Percentiles rank a stretch among this genome's conserved stretches.
phyloP scores from a whole-genome alignment of 2,888 invertebrate species.

The Agrotis ipsilon region DNA sequence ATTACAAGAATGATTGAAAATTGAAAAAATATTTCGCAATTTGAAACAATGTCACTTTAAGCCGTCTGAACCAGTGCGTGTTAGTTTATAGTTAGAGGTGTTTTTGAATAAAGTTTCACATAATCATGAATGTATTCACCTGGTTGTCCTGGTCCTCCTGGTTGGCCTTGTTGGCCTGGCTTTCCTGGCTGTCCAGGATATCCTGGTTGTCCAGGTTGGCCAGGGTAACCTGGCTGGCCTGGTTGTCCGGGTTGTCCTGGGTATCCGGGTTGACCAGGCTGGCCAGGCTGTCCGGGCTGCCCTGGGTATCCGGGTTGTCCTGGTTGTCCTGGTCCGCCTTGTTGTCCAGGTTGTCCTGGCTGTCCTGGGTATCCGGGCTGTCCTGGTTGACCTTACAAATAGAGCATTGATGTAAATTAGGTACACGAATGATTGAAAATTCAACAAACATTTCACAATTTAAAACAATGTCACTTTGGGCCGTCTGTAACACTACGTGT shows the following conservation, averaged over 20 bases:
- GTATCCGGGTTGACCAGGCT: not conserved
- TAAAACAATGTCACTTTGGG: constrained; percentile 3
- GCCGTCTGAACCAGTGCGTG: not conserved
- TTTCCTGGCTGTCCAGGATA: constrained; percentile 7
- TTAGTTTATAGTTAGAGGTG: no score
- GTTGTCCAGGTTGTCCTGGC: no score
- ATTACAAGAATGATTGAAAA: no score
- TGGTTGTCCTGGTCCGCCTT: constrained; percentile 14
- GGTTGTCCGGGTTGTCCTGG: constrained; percentile 20
- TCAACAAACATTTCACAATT: no score
- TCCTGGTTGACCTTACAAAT: constrained; percentile 7
- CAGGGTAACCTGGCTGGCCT: not conserved
- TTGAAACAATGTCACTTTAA: constrained; percentile 5
- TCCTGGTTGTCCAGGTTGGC: not conserved
- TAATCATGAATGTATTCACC: no score
- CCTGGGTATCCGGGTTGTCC: constrained; percentile 33
- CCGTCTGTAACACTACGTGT: not conserved
- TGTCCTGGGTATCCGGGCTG: not conserved
- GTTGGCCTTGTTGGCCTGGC: constrained; percentile 13
- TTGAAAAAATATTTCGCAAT: no score
- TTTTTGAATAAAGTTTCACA: no score
- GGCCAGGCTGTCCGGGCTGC: not conserved
- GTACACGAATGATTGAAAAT: no score
- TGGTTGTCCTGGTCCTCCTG: constrained; percentile 20
- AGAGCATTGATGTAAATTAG: no score